phyloP scores from a whole-genome alignment of 2,113 vertebrate genomes.

The Pao palembangensis region DNA sequence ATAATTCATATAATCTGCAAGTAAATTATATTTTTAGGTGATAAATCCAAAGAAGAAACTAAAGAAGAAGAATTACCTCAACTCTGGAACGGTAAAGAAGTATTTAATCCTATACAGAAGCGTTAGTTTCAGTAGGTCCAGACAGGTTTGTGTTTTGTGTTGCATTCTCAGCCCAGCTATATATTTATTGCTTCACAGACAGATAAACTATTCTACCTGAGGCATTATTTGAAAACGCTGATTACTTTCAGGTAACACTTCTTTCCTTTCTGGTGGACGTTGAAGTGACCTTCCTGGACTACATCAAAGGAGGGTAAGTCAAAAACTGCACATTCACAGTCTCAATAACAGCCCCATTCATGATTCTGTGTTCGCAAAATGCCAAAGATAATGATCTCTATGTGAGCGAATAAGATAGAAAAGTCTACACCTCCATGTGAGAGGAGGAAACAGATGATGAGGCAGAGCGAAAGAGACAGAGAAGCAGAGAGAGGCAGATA shows the following conservation, averaged over 20 bases:
- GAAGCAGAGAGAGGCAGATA: conserved; percentile 20
- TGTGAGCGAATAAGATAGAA: conserved; percentile 19
- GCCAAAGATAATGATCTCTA: conserved; percentile 47
- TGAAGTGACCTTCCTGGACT: conserved; percentile 98
- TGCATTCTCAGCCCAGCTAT: not conserved
- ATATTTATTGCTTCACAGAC: not conserved
- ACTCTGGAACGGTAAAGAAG: conserved; percentile 89
- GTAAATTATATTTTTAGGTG: conserved; percentile 74
- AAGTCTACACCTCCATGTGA: conserved; percentile 36
- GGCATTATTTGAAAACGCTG: not conserved
- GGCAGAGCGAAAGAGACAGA: conserved; percentile 19
- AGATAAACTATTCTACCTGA: too few species aligned
- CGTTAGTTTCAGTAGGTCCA: not conserved
- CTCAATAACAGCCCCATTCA: conserved; percentile 19
- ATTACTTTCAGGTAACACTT: conserved; percentile 86
- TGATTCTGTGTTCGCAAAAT: conserved; percentile 31
- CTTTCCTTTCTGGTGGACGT: conserved; percentile 96
- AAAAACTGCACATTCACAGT: conserved; percentile 12
- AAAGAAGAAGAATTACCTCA: conserved; percentile 97
- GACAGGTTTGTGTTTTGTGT: not conserved
- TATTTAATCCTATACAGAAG: not conserved
- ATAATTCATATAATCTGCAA: not conserved
- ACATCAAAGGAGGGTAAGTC: conserved; percentile 98
- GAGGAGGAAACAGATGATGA: conserved; percentile 10
- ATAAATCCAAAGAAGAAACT: conserved; percentile 97